Evolutionary conservation across 2,797 vertebrate species (phyloP).

Genomic region (Dallia pectoralis): DNA sequence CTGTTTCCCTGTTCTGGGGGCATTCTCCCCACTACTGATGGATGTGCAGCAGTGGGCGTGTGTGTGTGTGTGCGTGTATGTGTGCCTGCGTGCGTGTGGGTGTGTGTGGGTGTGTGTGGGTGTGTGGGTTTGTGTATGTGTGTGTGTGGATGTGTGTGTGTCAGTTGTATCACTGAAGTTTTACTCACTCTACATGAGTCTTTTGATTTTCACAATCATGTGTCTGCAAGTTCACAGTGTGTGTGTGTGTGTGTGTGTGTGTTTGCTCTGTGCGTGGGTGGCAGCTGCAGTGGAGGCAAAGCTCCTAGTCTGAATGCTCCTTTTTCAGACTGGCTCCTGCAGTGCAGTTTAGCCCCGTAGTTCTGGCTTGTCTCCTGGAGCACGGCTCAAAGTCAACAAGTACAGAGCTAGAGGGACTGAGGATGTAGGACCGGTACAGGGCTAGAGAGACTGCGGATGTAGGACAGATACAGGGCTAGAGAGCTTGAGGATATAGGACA

Average conservation of each 20-base stretch:
- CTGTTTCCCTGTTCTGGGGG: background rate
- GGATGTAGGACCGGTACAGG: background rate
- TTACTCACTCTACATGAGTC: background rate
- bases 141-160: background rate
- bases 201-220: background rate
- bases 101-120: background rate
- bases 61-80: background rate
- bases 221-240: background rate
- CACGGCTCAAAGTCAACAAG: constrained; percentile 1
- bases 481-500: too few species aligned
- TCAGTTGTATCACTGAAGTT: background rate
- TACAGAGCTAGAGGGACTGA: background rate
- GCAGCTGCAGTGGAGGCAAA: background rate
- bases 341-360: background rate
- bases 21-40: background rate
- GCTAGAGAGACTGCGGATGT: too few species aligned
- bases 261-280: constrained; percentile 29
- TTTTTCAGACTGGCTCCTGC: background rate
- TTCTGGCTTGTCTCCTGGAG: background rate
- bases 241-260: constrained; percentile 15
- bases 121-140: background rate
- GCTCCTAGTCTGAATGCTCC: background rate
- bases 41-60: background rate
- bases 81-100: background rate
- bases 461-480: too few species aligned